Base-by-base conservation (phyloP, 64 coral and sea anemone genomes). In the Montipora foliosa region DNA sequence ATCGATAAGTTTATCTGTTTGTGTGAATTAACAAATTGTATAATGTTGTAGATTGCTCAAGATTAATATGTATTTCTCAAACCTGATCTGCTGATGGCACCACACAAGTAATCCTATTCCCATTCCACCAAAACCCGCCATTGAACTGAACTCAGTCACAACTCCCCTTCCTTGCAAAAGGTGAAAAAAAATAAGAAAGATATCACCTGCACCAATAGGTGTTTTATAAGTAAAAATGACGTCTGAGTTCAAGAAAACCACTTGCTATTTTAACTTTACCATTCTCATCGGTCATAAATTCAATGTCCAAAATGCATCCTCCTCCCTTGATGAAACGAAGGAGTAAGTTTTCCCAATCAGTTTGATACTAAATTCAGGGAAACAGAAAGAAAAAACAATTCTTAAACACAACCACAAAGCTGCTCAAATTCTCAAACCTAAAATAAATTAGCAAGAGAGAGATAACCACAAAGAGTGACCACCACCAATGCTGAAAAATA, bases 241-340 rank as follows among this genome's bases (percentile, higher is more conserved):
- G 1, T 37, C n/a, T n/a, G n/a, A 37, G 29, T 37, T 37, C 29
- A 37, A 37, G 29, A 37, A 37, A 37, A 37, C 29, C 29, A 37
- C 1, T 1, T 37, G 29, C 29, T 29, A 37, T 0, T 37, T 37
- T 37, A 37, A 37, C 29, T 37, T 37, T 37, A 97, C 95, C 95
- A 83, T 88, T 71, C 60, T 94, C 93, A 95, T 98, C 86, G 53
- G 67, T 84, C 96, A 98, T 95, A 69, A 87, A 98, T 80, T 98
- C 96, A 52, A 98, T 91, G 45, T 98, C 96, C 49, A 95, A 80
- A 47, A 98, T 77, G 60, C 81, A 79, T 79, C 96, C 96, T 74
- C 78, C 80, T 64, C 96, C 96, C 47, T 84, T 68, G 9, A 84
- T 80, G 72, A 98, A 98, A 67, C 96, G 90, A 9, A 92, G 84